Percentiles rank a stretch among this genome's conserved stretches.
Evolutionary conservation across 2,797 vertebrate species (phyloP).

Genomic region (Glossophaga mutica): DNA sequence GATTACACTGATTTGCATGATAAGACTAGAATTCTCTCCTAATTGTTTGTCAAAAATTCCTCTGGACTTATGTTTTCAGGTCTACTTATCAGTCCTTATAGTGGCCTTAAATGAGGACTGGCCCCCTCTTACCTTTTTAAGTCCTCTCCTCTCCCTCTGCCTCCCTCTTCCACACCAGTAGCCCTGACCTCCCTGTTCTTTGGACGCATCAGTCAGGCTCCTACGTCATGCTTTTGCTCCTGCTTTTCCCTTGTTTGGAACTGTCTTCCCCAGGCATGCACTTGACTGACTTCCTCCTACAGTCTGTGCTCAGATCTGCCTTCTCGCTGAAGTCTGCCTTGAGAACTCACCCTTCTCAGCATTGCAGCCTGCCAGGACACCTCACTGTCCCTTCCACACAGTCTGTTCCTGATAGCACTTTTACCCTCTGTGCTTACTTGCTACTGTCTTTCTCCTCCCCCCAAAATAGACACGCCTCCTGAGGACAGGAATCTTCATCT

Average conservation of each 20-base stretch:
- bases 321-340: background rate
- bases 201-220: background rate
- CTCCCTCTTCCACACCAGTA: background rate
- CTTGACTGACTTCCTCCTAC: background rate
- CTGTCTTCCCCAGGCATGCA: background rate
- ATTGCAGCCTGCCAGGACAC: background rate
- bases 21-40: background rate
- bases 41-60: background rate
- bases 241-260: background rate
- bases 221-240: background rate
- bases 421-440: background rate
- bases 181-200: background rate
- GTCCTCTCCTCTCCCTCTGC: background rate
- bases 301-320: background rate
- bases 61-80: background rate
- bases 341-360: background rate
- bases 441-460: background rate
- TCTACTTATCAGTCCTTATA: background rate
- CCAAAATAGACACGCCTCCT: background rate
- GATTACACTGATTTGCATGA: background rate
- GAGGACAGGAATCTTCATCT: background rate
- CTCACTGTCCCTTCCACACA: background rate
- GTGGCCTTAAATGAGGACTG: fast-evolving
- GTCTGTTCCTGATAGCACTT: background rate
- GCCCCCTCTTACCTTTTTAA: background rate